Percentiles rank a stretch among this genome's conserved stretches.
Conservation (phyloP, 1,140 invertebrate species). For the Tetranychus urticae region DNA sequence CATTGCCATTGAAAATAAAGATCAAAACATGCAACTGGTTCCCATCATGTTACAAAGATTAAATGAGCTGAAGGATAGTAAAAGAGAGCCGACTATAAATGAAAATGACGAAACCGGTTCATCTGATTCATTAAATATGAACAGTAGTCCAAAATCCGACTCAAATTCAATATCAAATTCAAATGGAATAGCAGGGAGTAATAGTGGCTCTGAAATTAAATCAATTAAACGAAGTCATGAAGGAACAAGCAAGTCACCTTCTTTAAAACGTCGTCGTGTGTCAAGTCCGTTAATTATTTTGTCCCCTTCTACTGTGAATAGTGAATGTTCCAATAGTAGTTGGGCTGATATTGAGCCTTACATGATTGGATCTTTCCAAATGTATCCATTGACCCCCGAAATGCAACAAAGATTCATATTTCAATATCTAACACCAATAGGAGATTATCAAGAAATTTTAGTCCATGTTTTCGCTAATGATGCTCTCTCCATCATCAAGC, state of each 20-base stretch:
- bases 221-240: not conserved
- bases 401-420: conserved; percentile 76
- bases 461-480: conserved; percentile 74
- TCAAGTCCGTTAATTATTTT: not conserved
- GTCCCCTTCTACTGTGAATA: conserved; percentile 1
- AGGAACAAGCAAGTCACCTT: not conserved
- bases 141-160: not conserved
- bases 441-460: conserved; percentile 88
- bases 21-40: conserved; percentile 54
- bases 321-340: conserved; percentile 40
- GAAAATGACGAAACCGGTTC: not conserved
- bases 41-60: conserved; percentile 13
- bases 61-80: conserved; percentile 1
- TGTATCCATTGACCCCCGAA: conserved; percentile 58
- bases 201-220: too few species aligned
- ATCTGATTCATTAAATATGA: not conserved
- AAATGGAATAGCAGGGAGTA: not conserved
- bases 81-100: not conserved
- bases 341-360: conserved; percentile 70
- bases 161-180: not conserved
- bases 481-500: conserved; percentile 61
- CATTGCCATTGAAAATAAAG: conserved; percentile 64
- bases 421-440: conserved; percentile 73
- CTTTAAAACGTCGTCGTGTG: conserved; percentile 1
- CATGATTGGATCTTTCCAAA: conserved; percentile 57